Evolutionary conservation across 2,888 invertebrate species (phyloP).

Genomic region (Agonum fuliginosum): DNA sequence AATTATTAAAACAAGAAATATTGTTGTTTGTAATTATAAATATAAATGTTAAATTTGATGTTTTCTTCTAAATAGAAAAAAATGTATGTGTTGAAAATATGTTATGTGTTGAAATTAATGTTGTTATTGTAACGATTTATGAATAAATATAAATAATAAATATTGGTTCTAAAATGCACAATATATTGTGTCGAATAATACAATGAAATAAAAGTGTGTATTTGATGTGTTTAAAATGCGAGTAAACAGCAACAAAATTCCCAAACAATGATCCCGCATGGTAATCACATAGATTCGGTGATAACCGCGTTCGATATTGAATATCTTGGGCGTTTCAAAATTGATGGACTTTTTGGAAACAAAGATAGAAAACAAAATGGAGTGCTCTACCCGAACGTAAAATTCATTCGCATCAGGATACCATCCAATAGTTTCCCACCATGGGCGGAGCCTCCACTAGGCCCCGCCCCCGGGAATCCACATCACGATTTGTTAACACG

Average conservation of each 20-base stretch:
- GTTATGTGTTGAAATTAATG: no score
- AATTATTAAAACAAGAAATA: no score
- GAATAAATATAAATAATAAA: no score
- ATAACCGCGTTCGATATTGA: constrained; percentile 36
- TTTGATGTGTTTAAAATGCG: no score
- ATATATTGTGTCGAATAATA: no score
- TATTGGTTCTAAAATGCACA: no score
- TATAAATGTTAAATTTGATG: no score
- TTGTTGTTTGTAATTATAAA: no score
- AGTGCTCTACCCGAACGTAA: constrained; percentile 33
- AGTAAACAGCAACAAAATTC: background rate
- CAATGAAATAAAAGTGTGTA: no score
- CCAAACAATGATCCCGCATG: background rate
- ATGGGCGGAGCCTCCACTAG: background rate
- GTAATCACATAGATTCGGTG: constrained; percentile 30
- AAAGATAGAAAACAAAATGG: constrained; percentile 56
- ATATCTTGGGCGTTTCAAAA: constrained; percentile 40
- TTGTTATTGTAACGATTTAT: no score
- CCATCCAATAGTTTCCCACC: constrained; percentile 6
- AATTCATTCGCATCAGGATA: constrained; percentile 18
- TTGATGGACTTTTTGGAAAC: constrained; percentile 49
- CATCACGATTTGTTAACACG: constrained; percentile 49
- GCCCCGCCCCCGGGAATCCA: background rate
- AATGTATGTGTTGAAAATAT: no score
- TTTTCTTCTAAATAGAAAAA: no score